phyloP scores from a whole-genome alignment of 37 sponge, comb jelly and placozoan species.

The Cliona cf. orientalis region DNA sequence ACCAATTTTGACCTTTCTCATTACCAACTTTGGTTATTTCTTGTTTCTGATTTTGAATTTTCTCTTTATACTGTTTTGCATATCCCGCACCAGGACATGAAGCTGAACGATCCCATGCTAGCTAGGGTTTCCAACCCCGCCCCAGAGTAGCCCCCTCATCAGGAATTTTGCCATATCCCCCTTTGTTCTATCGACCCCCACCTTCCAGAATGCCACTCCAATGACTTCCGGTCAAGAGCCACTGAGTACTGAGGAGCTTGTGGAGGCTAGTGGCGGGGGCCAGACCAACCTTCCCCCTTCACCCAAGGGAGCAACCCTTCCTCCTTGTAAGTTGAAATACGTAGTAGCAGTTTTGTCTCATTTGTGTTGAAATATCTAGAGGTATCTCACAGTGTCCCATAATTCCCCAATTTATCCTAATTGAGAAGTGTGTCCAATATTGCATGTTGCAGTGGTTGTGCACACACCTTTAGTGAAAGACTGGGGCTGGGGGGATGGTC shows the following conservation, averaged over 20 bases:
- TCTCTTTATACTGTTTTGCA: no score
- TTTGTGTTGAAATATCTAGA: no score
- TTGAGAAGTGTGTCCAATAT: no score
- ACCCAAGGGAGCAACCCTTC: constrained; percentile 32
- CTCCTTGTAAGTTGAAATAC: constrained; percentile 75
- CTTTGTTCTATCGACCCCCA: constrained; percentile 2
- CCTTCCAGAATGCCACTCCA: constrained; percentile 13
- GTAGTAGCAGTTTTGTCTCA: no score
- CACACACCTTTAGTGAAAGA: no score
- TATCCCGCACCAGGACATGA: constrained; percentile 46
- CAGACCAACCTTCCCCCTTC: constrained; percentile 32
- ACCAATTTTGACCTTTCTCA: no score
- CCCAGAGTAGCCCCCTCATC: constrained; percentile 17
- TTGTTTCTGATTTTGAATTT: no score
- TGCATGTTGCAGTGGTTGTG: no score
- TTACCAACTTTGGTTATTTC: no score
- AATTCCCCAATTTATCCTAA: no score
- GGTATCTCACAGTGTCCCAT: no score
- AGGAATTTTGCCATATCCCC: constrained; percentile 24
- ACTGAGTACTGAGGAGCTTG: constrained; percentile 22
- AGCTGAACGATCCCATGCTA: constrained; percentile 55
- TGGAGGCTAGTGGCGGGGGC: constrained; percentile 12
- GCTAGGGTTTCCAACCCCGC: constrained; percentile 52
- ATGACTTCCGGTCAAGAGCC: constrained; percentile 31
- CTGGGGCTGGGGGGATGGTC: no score